A percentile compares a stretch with the other conserved stretches of the same genome.
Evolutionary conservation across 1,140 invertebrate genomes (phyloP).

Genomic region (Leptonema lineaticorne): DNA sequence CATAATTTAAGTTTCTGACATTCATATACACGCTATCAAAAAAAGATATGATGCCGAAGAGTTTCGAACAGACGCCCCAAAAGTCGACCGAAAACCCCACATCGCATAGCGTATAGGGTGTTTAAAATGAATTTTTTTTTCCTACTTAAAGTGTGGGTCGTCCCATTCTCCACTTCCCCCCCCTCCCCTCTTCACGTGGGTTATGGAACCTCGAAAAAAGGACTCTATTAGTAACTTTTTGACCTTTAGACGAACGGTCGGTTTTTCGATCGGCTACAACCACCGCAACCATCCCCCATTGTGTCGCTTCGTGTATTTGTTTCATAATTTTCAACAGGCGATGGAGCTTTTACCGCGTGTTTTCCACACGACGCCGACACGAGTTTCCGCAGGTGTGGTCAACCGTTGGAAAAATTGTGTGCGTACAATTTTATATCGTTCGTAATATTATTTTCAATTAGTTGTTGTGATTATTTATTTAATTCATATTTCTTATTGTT

Average conservation of each 20-base stretch:
- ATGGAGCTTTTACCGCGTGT: slow-evolving; percentile 12
- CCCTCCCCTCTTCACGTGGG: no score
- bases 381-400: neutral
- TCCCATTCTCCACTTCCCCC: no score
- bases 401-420: neutral
- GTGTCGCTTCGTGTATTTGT: slow-evolving; percentile 3
- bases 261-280: neutral
- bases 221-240: slow-evolving; percentile 15
- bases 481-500: no score
- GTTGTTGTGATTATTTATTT: no score
- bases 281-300: neutral
- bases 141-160: no score
- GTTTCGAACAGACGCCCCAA: no score
- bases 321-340: slow-evolving; percentile 19
- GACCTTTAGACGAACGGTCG: slow-evolving; percentile 3
- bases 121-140: no score
- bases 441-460: neutral
- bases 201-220: neutral
- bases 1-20: no score
- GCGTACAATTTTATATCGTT: neutral
- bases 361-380: slow-evolving; percentile 7
- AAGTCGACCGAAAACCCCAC: no score
- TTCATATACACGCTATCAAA: no score
- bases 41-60: no score
- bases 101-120: no score